A percentile compares a stretch with the other conserved stretches of the same genome.
Conservation (phyloP, 2,113 vertebrate genomes). For the Corythaixoides concolor region DNA sequence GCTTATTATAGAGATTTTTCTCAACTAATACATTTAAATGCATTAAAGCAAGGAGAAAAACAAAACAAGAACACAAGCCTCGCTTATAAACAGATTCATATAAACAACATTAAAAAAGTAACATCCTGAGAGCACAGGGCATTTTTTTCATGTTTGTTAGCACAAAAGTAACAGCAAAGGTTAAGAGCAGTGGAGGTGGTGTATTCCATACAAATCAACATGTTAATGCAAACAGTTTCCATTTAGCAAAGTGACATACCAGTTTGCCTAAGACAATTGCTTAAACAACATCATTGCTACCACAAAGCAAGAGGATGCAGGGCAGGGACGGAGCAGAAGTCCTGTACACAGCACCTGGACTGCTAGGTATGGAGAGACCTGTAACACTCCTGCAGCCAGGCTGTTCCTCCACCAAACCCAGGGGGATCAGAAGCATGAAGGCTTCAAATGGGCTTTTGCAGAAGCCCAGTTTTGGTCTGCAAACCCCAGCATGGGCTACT, state of each 20-base stretch:
- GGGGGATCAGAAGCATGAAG: neutral
- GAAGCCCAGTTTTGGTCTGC: neutral
- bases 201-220: neutral
- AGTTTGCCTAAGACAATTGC: neutral
- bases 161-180: neutral
- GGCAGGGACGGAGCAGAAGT: neutral
- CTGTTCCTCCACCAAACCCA: neutral
- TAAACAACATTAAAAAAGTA: neutral
- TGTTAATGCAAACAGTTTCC: neutral
- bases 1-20: neutral
- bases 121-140: neutral
- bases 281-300: neutral
- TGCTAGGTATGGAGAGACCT: rapidly evolving
- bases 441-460: neutral
- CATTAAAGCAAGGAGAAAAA: neutral
- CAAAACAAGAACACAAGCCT: neutral
- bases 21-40: conserved; percentile 5
- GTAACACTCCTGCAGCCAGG: neutral
- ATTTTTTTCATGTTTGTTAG: neutral
- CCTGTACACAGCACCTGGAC: neutral
- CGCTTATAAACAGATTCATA: neutral
- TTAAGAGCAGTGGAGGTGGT: neutral
- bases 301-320: neutral
- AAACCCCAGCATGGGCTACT: neutral
- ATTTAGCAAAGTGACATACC: neutral